Evolutionary conservation across 2,113 vertebrate species (phyloP).

Genomic region (Calyptomena viridis): DNA sequence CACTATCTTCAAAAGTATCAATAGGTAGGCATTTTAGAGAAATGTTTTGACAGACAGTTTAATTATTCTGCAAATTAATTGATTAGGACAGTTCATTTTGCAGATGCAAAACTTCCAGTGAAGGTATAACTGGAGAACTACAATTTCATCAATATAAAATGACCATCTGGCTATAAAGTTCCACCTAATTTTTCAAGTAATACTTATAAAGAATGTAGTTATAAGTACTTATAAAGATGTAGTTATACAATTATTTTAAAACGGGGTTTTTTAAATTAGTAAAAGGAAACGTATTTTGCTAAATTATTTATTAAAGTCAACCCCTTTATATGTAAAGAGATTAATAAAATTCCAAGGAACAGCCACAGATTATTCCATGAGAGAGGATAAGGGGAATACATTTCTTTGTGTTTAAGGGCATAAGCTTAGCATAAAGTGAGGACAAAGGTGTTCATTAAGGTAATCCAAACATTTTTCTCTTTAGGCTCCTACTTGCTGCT

Average conservation of each 20-base stretch:
- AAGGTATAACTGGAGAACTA: neutral
- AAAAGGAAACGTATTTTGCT: neutral
- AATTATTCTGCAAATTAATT: neutral
- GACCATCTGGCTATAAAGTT: neutral
- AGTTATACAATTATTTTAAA: neutral
- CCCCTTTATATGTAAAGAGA: neutral
- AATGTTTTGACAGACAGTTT: neutral
- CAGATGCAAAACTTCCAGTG: neutral
- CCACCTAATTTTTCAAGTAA: neutral
- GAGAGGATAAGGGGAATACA: neutral
- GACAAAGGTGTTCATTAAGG: neutral
- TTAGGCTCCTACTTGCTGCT: neutral
- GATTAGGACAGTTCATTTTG: neutral
- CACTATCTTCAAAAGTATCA: neutral
- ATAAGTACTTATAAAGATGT: no score
- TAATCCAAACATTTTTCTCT: neutral
- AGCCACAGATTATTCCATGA: neutral
- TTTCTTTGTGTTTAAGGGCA: neutral
- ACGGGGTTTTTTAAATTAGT: neutral
- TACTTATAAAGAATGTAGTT: neutral
- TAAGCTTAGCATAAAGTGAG: neutral
- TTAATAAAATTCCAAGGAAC: neutral
- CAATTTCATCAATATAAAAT: neutral
- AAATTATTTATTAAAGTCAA: neutral
- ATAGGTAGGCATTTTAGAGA: neutral